These are phyloP conservation scores for Drymonia ruficornis DNA, from an alignment of 2,888 invertebrate species.

Conservation along the genomic window DNA sequence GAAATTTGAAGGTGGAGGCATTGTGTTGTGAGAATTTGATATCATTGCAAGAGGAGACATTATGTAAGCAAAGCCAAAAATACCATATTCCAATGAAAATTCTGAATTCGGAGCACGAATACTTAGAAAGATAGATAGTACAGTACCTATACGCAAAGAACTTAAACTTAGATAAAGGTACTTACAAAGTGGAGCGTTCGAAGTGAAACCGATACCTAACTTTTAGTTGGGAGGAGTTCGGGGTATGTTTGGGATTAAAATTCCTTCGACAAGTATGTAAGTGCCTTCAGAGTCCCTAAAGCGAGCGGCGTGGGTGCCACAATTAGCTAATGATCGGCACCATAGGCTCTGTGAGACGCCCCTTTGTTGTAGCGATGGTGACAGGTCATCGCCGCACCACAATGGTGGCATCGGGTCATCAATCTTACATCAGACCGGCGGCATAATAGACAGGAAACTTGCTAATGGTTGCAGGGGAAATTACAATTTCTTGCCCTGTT, in stretches of 20 bases:
- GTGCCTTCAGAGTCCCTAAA: constrained; percentile 14
- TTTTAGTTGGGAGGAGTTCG: constrained; percentile 8
- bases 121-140: constrained; percentile 13
- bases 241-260: constrained; percentile 15
- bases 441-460: constrained; percentile 66
- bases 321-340: constrained; percentile 55
- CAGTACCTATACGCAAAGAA: constrained; percentile 11
- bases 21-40: not conserved
- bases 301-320: constrained; percentile 22
- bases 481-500: constrained; percentile 68
- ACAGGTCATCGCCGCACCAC: constrained; percentile 61
- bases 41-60: not conserved
- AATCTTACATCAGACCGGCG: constrained; percentile 70
- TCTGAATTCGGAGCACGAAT: constrained; percentile 13
- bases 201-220: not conserved
- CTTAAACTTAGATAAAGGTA: constrained; percentile 19
- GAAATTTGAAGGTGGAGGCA: not conserved
- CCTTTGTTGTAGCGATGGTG: constrained; percentile 61
- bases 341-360: constrained; percentile 40
- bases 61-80: not conserved
- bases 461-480: constrained; percentile 72
- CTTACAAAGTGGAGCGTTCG: constrained; percentile 8
- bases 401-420: constrained; percentile 65
- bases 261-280: constrained; percentile 9
- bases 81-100: not conserved